phyloP scores from a whole-genome alignment of 2,797 vertebrate species.

The Ara ararauna region DNA sequence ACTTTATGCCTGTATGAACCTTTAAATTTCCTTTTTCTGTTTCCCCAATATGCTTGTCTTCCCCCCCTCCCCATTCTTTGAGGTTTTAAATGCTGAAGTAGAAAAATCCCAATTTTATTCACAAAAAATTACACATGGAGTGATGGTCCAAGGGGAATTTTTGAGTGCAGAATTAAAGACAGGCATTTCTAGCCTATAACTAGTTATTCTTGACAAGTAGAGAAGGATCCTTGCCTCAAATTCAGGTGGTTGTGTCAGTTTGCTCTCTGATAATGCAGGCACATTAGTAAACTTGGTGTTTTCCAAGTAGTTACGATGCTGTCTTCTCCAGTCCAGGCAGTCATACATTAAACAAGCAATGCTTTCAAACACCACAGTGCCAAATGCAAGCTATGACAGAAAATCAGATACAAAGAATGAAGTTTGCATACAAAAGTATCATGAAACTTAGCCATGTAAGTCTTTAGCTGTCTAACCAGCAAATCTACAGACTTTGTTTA shows the following conservation, averaged over 20 bases:
- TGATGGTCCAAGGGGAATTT: not conserved
- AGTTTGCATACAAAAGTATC: not conserved
- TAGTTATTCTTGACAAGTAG: not conserved
- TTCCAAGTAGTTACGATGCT: constrained; percentile 86
- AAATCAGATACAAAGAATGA: not conserved
- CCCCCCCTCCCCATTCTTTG: fast-evolving
- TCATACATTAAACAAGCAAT: constrained; percentile 90
- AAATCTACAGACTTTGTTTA: not conserved
- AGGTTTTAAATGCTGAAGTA: not conserved
- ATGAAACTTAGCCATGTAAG: not conserved
- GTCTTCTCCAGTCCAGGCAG: constrained; percentile 86
- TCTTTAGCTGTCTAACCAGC: not conserved
- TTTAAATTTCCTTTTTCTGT: not conserved
- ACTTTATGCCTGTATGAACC: not conserved
- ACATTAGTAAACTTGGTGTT: constrained; percentile 81
- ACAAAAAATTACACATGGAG: not conserved
- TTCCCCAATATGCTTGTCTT: not conserved
- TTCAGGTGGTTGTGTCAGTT: not conserved
- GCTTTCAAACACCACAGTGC: constrained; percentile 84
- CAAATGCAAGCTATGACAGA: constrained; percentile 79
- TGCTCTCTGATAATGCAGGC: constrained; percentile 65
- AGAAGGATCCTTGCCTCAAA: constrained; percentile 62
- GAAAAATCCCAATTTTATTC: not conserved
- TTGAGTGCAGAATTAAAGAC: not conserved
- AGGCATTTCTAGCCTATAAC: not conserved